Base-by-base conservation (phyloP, 2,888 invertebrate species). In the Glaucopsyche alexis region DNA sequence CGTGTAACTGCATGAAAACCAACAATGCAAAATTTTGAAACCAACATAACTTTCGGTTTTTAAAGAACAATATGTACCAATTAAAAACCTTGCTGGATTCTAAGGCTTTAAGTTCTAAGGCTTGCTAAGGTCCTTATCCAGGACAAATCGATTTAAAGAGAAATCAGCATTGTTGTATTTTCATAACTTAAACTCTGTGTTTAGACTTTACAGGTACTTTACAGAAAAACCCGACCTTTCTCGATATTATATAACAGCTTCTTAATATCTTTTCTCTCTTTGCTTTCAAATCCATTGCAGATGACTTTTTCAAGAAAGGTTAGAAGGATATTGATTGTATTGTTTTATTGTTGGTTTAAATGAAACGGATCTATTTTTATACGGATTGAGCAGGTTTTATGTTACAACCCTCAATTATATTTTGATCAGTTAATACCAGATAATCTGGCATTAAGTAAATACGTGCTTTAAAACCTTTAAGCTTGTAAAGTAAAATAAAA, bases 211-310 rank as follows among this genome's bases (percentile, higher is more conserved):
- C 60, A 60, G 38, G 29, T 16, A 52, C 16, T 60, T 60, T 19
- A 60, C 55, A 60, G 60, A 38, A 60, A 60, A 60, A 29, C 29
- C 13, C 13, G 13, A 29, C 29, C 13, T 38, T 60, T 13, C 7
- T 60, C 60, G 60, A 38, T 60, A 60, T 60, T 60, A 29, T 60
- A 60, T 29, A 19, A 5, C 55, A 4, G 55, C 55, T 55, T 11
- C 55, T 60, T n/a, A 29, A 60, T 60, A 60, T 29, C 19, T 60
- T 60, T 60, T 55, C 60, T 60, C 60, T 60, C 60, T 60, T 60
- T 60, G 60, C 60, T 60, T 29, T 60, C 60, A 60, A 60, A 60
- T 60, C 60, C 60, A 60, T 60, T 60, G 29, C 29, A 29, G 60
- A 60, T 14, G 29, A 38, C 60, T 60, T 38, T 60, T 60, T 38